phyloP scores from a whole-genome alignment of 1,140 invertebrate species.

The Stenopsyche tienmushanensis region DNA sequence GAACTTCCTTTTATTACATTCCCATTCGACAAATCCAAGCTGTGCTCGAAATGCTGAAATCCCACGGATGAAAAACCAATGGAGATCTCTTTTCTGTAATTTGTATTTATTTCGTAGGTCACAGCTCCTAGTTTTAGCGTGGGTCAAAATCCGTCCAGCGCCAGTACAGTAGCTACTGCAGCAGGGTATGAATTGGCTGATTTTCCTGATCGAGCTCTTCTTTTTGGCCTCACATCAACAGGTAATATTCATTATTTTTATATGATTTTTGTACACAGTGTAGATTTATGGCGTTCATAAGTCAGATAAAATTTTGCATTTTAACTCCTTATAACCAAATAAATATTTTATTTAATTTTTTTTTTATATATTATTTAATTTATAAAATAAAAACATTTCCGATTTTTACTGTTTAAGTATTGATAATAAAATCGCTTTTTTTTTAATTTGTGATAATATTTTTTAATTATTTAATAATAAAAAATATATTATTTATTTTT shows the following conservation, averaged over 20 bases:
- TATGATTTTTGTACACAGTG: not conserved
- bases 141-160: constrained; percentile 46
- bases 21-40: not conserved
- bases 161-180: constrained; percentile 57
- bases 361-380: no score
- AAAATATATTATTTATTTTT: no score
- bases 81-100: not conserved
- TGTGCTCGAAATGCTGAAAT: constrained; percentile 1
- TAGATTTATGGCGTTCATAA: not conserved
- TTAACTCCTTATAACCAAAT: not conserved
- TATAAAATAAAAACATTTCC: no score
- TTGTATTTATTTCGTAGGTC: constrained; percentile 42
- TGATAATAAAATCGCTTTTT: no score
- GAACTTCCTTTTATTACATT: not conserved
- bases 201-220: constrained; percentile 75
- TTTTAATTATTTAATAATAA: no score
- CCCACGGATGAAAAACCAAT: not conserved
- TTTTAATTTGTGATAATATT: no score
- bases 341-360: not conserved
- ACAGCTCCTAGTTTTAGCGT: constrained; percentile 50
- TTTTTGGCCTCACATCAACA: constrained; percentile 74
- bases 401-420: no score
- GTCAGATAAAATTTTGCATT: not conserved
- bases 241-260: constrained; percentile 42
- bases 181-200: constrained; percentile 78